Evolutionary conservation across 2,797 vertebrate genomes (phyloP).

Genomic region (Sus cebifrons): DNA sequence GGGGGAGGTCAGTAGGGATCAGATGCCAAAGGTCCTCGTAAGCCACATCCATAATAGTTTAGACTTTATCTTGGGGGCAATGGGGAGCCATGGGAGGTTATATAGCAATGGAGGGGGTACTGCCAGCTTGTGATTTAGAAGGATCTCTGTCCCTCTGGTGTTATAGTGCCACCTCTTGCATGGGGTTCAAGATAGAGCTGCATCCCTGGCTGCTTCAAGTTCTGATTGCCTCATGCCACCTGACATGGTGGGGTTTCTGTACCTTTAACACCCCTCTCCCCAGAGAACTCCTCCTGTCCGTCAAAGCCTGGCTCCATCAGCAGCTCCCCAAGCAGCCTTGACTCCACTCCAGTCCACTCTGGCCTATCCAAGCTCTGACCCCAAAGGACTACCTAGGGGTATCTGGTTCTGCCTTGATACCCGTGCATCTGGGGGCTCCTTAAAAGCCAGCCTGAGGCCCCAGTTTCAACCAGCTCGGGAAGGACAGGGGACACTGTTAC

Average conservation of each 20-base stretch:
- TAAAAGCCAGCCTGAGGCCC: not conserved
- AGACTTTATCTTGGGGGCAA: not conserved
- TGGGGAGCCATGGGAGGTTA: not conserved
- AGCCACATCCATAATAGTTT: not conserved
- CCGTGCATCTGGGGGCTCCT: not conserved
- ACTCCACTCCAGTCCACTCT: not conserved
- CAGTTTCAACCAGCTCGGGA: not conserved
- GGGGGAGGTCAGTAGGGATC: too few species aligned
- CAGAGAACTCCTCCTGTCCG: not conserved
- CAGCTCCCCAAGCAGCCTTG: not conserved
- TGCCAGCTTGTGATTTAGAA: not conserved
- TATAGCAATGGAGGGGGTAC: not conserved
- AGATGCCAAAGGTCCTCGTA: accelerated
- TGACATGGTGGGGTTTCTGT: not conserved
- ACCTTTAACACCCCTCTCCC: not conserved
- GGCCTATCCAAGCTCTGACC: not conserved
- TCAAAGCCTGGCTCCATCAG: not conserved
- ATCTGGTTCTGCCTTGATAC: not conserved
- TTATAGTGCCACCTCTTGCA: not conserved
- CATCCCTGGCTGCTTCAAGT: not conserved
- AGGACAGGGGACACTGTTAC: not conserved
- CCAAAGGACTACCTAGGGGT: not conserved
- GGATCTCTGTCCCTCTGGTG: too few species aligned
- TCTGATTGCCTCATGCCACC: accelerated
- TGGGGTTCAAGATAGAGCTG: not conserved